Percentiles rank a stretch among this genome's conserved stretches.
These are phyloP conservation scores for Anthonomus grandis DNA, from an alignment of 1,140 invertebrate genomes.

Conservation along the genomic window DNA sequence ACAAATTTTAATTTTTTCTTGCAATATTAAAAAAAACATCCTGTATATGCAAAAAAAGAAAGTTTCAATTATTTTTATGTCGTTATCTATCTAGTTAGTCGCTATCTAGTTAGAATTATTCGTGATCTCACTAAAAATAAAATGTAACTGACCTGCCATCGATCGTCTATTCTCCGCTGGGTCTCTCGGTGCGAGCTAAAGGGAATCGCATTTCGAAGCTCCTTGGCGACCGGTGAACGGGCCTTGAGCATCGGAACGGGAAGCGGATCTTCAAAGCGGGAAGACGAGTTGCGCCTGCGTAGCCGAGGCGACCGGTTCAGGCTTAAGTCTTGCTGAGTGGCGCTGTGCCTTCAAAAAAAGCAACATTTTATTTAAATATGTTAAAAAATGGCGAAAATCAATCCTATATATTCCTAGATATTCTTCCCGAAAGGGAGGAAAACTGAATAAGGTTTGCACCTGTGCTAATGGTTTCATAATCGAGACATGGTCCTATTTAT, in stretches of 20 bases:
- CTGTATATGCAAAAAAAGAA: too few species aligned
- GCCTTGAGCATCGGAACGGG: constrained; percentile 55
- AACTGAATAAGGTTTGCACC: too few species aligned
- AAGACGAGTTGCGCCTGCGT: constrained; percentile 43
- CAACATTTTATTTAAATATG: not conserved
- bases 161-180: constrained; percentile 52
- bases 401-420: too few species aligned
- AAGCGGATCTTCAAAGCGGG: constrained; percentile 47
- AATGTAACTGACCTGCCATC: constrained; percentile 51
- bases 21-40: too few species aligned
- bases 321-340: constrained; percentile 46
- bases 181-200: constrained; percentile 40
- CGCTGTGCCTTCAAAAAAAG: constrained; percentile 39
- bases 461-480: too few species aligned
- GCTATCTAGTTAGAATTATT: too few species aligned
- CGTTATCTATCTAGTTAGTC: too few species aligned
- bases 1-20: too few species aligned
- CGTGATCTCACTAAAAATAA: too few species aligned
- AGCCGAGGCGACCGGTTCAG: constrained; percentile 37
- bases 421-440: too few species aligned
- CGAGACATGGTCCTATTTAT: too few species aligned
- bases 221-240: constrained; percentile 50
- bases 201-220: constrained; percentile 45
- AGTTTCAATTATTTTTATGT: too few species aligned
- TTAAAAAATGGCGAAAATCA: constrained; percentile 7